A percentile compares a stretch with the other conserved stretches of the same genome.
phyloP scores from a whole-genome alignment of 1,140 invertebrate species.

The Trichogramma pretiosum region DNA sequence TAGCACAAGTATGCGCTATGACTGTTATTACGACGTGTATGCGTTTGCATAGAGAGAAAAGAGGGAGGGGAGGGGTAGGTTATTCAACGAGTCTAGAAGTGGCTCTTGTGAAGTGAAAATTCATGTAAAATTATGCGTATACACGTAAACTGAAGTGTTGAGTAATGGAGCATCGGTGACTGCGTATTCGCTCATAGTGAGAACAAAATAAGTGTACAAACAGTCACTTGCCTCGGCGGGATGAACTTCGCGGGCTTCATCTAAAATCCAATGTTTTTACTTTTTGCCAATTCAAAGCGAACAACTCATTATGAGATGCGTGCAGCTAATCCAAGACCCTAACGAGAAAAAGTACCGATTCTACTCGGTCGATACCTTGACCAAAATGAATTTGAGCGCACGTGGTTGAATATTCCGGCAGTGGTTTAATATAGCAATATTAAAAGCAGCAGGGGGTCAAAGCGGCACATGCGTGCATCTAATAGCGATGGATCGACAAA shows the following conservation, averaged over 20 bases:
- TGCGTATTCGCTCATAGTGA: neutral
- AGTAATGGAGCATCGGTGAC: slow-evolving; percentile 4
- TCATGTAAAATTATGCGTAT: slow-evolving; percentile 32
- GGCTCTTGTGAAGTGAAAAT: slow-evolving; percentile 27
- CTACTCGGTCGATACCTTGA: too few species aligned
- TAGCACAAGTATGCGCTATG: too few species aligned
- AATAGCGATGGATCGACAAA: slow-evolving; percentile 20
- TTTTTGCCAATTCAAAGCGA: too few species aligned
- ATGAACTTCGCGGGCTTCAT: too few species aligned
- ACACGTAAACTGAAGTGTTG: slow-evolving; percentile 6
- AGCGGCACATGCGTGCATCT: neutral
- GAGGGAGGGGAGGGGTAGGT: too few species aligned
- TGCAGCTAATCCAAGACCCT: too few species aligned
- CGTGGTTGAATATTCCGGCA: slow-evolving; percentile 20
- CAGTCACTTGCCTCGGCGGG: neutral
- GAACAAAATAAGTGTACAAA: neutral
- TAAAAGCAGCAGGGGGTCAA: slow-evolving; percentile 35
- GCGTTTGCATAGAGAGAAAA: too few species aligned
- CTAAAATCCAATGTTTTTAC: too few species aligned
- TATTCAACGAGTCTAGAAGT: too few species aligned
- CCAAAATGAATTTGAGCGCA: too few species aligned
- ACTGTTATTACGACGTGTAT: slow-evolving; percentile 4
- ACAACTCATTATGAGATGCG: too few species aligned
- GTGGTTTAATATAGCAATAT: slow-evolving; percentile 43
- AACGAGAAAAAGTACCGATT: too few species aligned